Conservation (phyloP, 2,888 invertebrate species). For the Meiosimyza platycephala region DNA sequence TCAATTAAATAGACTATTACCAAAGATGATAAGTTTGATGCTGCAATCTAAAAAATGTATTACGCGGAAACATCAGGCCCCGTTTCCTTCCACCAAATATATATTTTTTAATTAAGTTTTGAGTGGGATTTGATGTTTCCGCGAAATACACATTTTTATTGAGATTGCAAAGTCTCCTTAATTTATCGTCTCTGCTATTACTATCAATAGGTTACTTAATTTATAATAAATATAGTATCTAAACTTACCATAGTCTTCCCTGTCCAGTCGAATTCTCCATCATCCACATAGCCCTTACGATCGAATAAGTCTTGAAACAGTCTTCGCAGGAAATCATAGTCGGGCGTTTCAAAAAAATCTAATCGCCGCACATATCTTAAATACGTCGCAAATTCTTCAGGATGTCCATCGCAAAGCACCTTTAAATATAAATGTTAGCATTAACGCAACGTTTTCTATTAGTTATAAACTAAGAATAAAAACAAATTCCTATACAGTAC, state of each 20-base stretch:
- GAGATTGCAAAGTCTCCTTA: too few relatives aligned
- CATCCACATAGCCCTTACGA: conserved; percentile 86
- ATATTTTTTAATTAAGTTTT: too few relatives aligned
- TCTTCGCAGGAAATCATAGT: conserved; percentile 97
- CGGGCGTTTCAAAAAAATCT: conserved; percentile 99
- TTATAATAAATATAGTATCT: conserved; percentile 1
- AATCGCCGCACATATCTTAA: conserved; percentile 95
- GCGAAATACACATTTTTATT: too few relatives aligned
- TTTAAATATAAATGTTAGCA: conserved; percentile 48
- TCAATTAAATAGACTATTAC: neutral
- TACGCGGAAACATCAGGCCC: neutral
- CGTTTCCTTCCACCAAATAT: too few relatives aligned
- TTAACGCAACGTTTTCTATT: conserved; percentile 2
- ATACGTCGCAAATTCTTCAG: conserved; percentile 98
- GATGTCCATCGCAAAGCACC: conserved; percentile 85
- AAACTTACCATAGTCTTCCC: conserved; percentile 79
- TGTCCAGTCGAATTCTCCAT: conserved; percentile 96
- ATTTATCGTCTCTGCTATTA: too few relatives aligned
- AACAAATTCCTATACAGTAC: neutral
- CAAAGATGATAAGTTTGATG: neutral
- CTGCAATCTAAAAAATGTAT: neutral
- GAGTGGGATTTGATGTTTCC: too few relatives aligned
- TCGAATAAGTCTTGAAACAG: conserved; percentile 94
- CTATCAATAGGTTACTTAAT: neutral
- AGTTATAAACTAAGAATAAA: neutral